phyloP scores from a whole-genome alignment of 2,797 vertebrate species.

The Emys orbicularis region DNA sequence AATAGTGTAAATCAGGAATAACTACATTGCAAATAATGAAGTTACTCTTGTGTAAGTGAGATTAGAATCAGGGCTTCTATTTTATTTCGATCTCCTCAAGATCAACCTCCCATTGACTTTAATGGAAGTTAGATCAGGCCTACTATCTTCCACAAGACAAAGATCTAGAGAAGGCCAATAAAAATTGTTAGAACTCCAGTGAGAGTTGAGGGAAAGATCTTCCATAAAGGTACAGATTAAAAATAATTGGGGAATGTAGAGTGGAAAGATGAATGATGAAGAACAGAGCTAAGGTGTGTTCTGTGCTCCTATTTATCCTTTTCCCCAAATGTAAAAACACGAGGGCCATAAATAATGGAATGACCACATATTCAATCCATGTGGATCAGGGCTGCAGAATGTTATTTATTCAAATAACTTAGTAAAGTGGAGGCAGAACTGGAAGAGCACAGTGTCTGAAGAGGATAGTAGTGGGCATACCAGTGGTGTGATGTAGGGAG shows the following conservation, averaged over 20 bases:
- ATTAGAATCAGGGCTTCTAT: background rate
- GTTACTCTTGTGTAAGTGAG: background rate
- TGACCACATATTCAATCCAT: background rate
- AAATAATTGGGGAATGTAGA: background rate
- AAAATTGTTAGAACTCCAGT: background rate
- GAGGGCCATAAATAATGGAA: background rate
- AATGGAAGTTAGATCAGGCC: background rate
- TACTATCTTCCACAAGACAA: background rate
- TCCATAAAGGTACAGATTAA: background rate
- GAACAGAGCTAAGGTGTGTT: background rate
- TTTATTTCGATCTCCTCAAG: background rate
- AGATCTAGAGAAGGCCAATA: background rate
- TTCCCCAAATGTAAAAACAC: background rate
- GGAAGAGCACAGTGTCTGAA: background rate
- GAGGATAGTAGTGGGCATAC: background rate
- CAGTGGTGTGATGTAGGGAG: background rate
- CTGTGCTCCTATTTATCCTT: background rate
- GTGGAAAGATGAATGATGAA: background rate
- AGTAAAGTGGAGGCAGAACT: fast-evolving
- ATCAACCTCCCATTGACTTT: background rate
- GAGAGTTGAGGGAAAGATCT: background rate
- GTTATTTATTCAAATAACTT: background rate
- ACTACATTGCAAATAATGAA: background rate
- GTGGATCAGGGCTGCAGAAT: background rate
- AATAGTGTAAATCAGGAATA: background rate